phyloP scores from a whole-genome alignment of 1,140 invertebrate species.

The Apis florea region DNA sequence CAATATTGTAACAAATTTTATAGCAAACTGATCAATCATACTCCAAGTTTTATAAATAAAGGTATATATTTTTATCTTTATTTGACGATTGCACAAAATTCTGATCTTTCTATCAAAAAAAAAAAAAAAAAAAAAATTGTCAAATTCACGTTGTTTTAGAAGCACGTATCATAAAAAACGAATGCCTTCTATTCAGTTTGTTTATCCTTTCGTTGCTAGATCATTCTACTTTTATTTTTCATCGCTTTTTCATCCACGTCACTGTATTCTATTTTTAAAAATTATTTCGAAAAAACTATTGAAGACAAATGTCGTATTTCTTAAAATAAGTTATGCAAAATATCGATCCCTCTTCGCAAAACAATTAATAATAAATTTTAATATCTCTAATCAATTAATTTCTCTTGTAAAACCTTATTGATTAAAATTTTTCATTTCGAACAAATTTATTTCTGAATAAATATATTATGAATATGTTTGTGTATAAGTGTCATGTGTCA shows the following conservation, averaged over 20 bases:
- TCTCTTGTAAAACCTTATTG: no score
- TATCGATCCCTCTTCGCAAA: not conserved
- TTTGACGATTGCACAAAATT: not conserved
- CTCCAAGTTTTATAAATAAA: not conserved
- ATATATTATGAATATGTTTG: not conserved
- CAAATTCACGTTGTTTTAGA: constrained; percentile 20
- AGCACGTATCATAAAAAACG: not conserved
- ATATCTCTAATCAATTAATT: not conserved
- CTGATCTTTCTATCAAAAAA: not conserved
- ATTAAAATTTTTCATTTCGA: not conserved
- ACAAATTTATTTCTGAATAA: not conserved
- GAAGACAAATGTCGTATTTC: not conserved
- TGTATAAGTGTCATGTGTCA: not conserved
- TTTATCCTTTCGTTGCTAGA: not conserved
- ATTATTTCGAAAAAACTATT: not conserved
- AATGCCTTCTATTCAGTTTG: not conserved
- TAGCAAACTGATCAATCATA: not conserved
- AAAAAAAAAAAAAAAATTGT: not conserved
- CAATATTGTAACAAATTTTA: not conserved
- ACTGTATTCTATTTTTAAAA: not conserved
- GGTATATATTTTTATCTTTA: not conserved
- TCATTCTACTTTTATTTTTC: not conserved
- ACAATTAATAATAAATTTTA: not conserved
- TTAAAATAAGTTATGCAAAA: not conserved
- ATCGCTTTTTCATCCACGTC: not conserved